Conservation (phyloP, 2,797 vertebrate species). For the Limnodromus scolopaceus region DNA sequence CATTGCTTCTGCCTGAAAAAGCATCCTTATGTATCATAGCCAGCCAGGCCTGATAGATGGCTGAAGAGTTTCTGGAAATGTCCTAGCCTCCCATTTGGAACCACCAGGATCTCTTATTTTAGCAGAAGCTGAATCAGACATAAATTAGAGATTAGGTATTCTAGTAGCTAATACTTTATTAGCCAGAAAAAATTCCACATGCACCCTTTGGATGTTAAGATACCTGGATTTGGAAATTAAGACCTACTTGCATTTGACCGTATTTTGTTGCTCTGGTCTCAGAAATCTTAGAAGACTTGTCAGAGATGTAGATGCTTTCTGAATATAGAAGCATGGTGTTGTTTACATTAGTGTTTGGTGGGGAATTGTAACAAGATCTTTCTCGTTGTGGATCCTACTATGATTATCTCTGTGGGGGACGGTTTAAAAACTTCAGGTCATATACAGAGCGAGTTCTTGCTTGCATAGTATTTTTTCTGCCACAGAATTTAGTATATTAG, state of each 20-base stretch:
- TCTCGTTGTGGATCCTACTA: not conserved
- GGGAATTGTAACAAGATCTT: constrained; percentile 13
- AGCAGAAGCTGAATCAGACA: not conserved
- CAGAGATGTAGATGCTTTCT: constrained; percentile 23
- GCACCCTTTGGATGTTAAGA: not conserved
- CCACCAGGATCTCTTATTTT: not conserved
- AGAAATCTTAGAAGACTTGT: constrained; percentile 14
- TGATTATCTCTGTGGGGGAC: not conserved
- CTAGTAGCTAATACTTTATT: not conserved
- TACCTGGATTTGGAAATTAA: not conserved
- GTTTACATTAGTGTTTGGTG: constrained; percentile 27
- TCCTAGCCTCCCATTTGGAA: not conserved
- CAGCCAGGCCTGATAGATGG: not conserved
- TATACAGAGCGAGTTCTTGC: not conserved
- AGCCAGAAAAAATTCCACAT: not conserved
- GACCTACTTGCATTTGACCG: not conserved
- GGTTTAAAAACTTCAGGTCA: not conserved
- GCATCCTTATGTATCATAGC: not conserved
- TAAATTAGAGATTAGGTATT: not conserved
- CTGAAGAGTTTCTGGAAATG: not conserved
- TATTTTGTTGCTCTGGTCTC: constrained; percentile 1
- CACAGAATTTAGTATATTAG: not conserved
- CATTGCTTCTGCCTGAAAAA: not conserved
- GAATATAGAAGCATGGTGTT: constrained; percentile 26
- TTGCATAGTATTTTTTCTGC: not conserved